A percentile compares a stretch with the other conserved stretches of the same genome.
Evolutionary conservation across 2,797 vertebrate species (phyloP).

Genomic region (Schizopygopsis pylzovi): DNA sequence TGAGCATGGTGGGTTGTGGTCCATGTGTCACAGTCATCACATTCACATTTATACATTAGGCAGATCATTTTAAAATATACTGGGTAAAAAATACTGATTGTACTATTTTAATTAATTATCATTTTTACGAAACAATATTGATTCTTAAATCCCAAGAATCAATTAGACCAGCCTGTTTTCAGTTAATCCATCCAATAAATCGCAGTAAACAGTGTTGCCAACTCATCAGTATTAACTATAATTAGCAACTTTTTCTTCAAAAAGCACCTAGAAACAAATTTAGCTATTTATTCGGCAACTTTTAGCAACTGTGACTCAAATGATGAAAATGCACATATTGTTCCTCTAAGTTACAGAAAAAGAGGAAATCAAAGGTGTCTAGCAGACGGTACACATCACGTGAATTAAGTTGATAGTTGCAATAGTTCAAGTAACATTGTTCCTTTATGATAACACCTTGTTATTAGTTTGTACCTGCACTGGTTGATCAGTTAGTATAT

Average conservation of each 20-base stretch:
- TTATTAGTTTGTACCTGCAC: neutral
- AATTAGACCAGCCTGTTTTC: neutral
- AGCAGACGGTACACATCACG: neutral
- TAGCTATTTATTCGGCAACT: neutral
- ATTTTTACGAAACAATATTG: rapidly evolving
- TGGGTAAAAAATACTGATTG: neutral
- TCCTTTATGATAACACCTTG: neutral
- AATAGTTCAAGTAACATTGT: no score
- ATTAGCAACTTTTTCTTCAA: neutral
- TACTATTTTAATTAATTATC: no score
- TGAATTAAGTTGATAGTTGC: neutral
- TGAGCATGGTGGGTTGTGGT: neutral
- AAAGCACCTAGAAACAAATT: neutral
- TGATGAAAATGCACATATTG: neutral
- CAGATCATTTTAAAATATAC: neutral
- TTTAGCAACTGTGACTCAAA: neutral
- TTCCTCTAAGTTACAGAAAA: neutral
- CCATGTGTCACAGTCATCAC: neutral
- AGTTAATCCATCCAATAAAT: neutral
- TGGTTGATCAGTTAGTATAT: neutral
- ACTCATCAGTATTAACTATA: neutral
- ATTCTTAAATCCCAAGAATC: neutral
- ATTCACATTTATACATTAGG: neutral
- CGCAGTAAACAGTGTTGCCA: neutral
- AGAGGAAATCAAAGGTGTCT: neutral